These are phyloP conservation scores for Ischnura elegans DNA, from an alignment of 2,888 invertebrate genomes.

Conservation along the genomic window DNA sequence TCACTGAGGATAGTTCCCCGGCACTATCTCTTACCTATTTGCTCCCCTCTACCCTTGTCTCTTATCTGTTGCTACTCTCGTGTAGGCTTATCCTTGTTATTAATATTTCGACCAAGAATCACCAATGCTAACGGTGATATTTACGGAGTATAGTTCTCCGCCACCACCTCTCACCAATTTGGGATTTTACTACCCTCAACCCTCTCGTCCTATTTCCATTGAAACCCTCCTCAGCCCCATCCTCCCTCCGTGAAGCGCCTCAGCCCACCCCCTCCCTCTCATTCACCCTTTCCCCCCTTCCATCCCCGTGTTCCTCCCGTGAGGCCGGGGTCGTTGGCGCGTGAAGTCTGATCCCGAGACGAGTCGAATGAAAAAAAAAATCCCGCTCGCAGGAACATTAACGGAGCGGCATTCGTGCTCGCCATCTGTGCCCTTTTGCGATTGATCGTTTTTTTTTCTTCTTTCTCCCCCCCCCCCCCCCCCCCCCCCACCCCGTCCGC, in stretches of 20 bases:
- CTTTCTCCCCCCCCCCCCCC: too few relatives aligned
- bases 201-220: not conserved
- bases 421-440: constrained; percentile 56
- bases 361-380: constrained; percentile 45
- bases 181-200: not conserved
- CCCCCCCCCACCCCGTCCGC: too few relatives aligned
- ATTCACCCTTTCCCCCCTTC: not conserved
- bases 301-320: not conserved
- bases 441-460: constrained; percentile 54
- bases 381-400: constrained; percentile 54
- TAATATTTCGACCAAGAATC: too few relatives aligned
- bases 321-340: constrained; percentile 61
- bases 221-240: not conserved
- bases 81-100: too few relatives aligned
- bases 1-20: too few relatives aligned
- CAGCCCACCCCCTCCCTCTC: not conserved
- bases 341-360: constrained; percentile 59
- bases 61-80: too few relatives aligned
- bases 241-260: not conserved
- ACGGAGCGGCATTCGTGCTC: constrained; percentile 65
- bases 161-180: too few relatives aligned
- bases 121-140: too few relatives aligned
- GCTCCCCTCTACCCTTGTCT: too few relatives aligned
- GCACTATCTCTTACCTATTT: too few relatives aligned
- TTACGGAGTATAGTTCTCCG: too few relatives aligned